Conservation (phyloP, 2,888 invertebrate species). For the Synanthedon vespiformis region DNA sequence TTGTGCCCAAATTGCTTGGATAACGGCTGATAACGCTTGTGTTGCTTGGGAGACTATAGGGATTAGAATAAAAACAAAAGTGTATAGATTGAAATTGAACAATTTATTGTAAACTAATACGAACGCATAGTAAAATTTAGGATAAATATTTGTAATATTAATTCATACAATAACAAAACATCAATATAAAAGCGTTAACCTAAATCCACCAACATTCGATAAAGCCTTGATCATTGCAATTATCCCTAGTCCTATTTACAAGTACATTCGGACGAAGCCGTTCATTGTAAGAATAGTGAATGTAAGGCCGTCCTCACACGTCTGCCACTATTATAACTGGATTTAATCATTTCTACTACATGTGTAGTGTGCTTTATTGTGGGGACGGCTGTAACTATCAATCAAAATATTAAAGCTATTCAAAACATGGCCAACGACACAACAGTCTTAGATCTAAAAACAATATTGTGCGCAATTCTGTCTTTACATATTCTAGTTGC, state of each 20-base stretch:
- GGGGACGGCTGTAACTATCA: conserved; percentile 20
- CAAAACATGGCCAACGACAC: conserved; percentile 55
- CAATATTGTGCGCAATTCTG: not conserved
- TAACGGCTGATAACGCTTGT: too few species aligned
- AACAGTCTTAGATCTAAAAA: conserved; percentile 51
- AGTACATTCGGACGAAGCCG: conserved; percentile 26
- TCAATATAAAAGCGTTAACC: conserved; percentile 59
- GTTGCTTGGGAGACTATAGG: too few species aligned
- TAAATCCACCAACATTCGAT: conserved; percentile 58
- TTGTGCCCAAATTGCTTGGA: too few species aligned
- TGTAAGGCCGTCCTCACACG: conserved; percentile 6
- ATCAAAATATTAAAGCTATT: conserved; percentile 61
- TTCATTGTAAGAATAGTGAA: conserved; percentile 17
- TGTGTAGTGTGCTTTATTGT: not conserved
- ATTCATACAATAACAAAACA: conserved; percentile 62
- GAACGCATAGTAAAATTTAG: conserved; percentile 68
- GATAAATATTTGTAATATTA: conserved; percentile 66
- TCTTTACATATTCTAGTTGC: too few species aligned
- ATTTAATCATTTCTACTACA: conserved; percentile 8
- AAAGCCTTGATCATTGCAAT: conserved; percentile 54
- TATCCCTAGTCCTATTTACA: conserved; percentile 24
- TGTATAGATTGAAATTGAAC: conserved; percentile 44
- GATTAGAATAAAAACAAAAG: conserved; percentile 7
- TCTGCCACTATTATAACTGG: too few species aligned
- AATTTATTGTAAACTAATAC: conserved; percentile 68